Percentiles rank a stretch among this genome's conserved stretches.
These are phyloP conservation scores for Patella depressa DNA, from an alignment of 2,888 invertebrate species.

Conservation along the genomic window DNA sequence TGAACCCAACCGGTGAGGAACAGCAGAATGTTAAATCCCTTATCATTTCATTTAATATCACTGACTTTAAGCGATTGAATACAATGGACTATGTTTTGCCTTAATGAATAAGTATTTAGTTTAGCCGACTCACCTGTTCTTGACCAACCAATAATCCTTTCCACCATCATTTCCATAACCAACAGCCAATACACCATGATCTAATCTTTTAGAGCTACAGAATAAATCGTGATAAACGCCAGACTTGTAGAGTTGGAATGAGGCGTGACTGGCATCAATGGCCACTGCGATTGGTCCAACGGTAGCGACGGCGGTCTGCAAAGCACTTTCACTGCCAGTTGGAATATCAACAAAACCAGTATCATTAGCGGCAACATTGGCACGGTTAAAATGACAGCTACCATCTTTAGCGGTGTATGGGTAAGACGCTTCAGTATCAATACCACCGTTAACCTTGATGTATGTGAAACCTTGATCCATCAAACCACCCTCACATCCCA, in stretches of 20 bases:
- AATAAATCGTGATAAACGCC: conserved; percentile 83
- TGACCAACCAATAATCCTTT: conserved; percentile 87
- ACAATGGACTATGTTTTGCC: too few relatives aligned
- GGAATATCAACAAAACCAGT: conserved; percentile 84
- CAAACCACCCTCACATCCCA: conserved; percentile 64
- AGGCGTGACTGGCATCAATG: conserved; percentile 84
- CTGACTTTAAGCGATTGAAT: too few relatives aligned
- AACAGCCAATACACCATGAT: conserved; percentile 89
- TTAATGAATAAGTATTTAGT: too few relatives aligned
- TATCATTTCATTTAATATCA: too few relatives aligned
- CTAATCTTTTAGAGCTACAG: conserved; percentile 83
- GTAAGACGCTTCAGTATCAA: conserved; percentile 90
- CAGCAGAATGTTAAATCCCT: too few relatives aligned
- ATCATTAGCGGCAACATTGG: conserved; percentile 82
- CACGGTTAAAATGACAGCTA: conserved; percentile 73
- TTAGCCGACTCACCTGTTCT: conserved; percentile 78
- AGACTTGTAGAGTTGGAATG: conserved; percentile 78
- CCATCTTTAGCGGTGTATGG: conserved; percentile 77
- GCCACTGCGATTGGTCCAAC: conserved; percentile 89
- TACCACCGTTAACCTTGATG: conserved; percentile 75
- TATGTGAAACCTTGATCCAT: conserved; percentile 66
- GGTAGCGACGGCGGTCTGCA: conserved; percentile 85
- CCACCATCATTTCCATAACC: conserved; percentile 81
- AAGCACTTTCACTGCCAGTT: conserved; percentile 79
- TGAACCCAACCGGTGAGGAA: too few relatives aligned